These are phyloP conservation scores for Drosophila hamatofila DNA, from an alignment of 2,888 invertebrate genomes.

Conservation along the genomic window DNA sequence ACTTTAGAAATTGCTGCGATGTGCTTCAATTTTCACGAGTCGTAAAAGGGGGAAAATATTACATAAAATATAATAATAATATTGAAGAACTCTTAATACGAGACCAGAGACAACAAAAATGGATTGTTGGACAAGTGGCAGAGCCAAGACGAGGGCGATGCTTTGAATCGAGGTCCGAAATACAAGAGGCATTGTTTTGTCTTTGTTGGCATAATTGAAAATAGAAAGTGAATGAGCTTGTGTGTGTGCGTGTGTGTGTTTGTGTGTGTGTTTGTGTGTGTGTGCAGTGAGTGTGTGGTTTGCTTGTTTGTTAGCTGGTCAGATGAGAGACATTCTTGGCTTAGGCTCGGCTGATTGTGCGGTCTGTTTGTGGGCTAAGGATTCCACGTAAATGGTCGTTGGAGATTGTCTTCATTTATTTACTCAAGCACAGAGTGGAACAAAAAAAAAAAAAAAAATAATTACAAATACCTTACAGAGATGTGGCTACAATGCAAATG, in stretches of 20 bases:
- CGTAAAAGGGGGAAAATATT: slow-evolving; percentile 21
- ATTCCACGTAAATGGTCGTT: slow-evolving; percentile 21
- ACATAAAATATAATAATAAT: slow-evolving; percentile 21
- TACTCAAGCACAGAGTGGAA: slow-evolving; percentile 11
- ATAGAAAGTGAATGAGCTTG: slow-evolving; percentile 64
- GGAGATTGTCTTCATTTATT: slow-evolving; percentile 25
- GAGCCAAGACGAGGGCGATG: slow-evolving; percentile 19
- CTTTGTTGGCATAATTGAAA: slow-evolving; percentile 71
- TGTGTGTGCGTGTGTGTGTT: background rate
- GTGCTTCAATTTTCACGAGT: slow-evolving; percentile 8
- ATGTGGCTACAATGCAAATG: too few relatives aligned
- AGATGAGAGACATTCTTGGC: slow-evolving; percentile 20
- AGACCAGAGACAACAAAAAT: slow-evolving; percentile 32
- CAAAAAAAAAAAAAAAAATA: too few relatives aligned
- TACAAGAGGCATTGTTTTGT: slow-evolving; percentile 49
- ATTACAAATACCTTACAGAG: background rate
- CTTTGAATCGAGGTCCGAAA: slow-evolving; percentile 24
- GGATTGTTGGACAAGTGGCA: slow-evolving; percentile 9
- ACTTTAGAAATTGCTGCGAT: slow-evolving; percentile 9
- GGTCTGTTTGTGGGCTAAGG: slow-evolving; percentile 23
- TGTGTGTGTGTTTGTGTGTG: background rate
- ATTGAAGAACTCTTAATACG: slow-evolving; percentile 69
- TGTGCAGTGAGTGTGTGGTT: slow-evolving; percentile 7
- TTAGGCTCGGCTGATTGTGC: slow-evolving; percentile 20
- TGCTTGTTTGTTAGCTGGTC: slow-evolving; percentile 20